Evolutionary conservation across 2,888 invertebrate species (phyloP).

Genomic region (Pterostichus niger): DNA sequence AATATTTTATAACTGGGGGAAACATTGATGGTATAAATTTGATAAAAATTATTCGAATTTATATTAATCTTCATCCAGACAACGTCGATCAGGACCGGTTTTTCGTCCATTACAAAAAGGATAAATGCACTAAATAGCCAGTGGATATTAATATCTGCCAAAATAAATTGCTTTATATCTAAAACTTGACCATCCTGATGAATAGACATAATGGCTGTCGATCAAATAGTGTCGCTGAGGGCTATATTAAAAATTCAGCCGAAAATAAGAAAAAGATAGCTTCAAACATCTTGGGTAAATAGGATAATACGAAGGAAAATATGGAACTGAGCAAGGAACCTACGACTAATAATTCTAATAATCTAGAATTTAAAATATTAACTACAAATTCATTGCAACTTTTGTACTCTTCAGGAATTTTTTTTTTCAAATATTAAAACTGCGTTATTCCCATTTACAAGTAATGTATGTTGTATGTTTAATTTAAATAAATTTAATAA

Average conservation of each 20-base stretch:
- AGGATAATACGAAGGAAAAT: background rate
- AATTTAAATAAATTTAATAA: too few species aligned
- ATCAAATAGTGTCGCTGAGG: too few species aligned
- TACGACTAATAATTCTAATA: background rate
- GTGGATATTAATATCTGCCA: background rate
- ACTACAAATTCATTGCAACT: background rate
- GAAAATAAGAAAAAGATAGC: slow-evolving; percentile 1
- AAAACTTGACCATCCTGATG: background rate
- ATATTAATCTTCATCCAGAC: background rate
- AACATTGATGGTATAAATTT: slow-evolving; percentile 57
- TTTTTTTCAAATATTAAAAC: too few species aligned
- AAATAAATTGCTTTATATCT: background rate
- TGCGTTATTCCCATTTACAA: too few species aligned
- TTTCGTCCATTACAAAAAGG: background rate
- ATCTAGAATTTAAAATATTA: background rate
- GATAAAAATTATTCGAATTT: background rate
- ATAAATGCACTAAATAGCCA: background rate
- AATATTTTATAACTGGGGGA: slow-evolving; percentile 55
- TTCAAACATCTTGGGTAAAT: background rate
- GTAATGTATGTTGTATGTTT: too few species aligned
- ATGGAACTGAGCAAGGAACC: too few species aligned
- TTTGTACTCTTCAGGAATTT: background rate
- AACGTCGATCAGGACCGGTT: background rate
- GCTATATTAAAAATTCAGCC: background rate
- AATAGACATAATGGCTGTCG: background rate